phyloP scores from a whole-genome alignment of 2,888 invertebrate species.

The Anticlea derivata region DNA sequence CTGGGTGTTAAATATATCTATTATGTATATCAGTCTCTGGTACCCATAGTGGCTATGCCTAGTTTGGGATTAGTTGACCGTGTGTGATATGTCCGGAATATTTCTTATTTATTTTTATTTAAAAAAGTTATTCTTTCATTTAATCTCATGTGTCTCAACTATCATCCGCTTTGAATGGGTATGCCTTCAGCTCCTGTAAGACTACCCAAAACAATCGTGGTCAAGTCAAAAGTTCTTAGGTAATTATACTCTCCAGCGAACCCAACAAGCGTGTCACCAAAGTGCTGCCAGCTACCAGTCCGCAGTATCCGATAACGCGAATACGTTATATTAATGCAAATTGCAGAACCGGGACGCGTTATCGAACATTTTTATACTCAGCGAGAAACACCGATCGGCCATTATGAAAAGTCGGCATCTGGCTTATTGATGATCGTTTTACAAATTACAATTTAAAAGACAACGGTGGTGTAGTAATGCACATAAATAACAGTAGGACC shows the following conservation, averaged over 20 bases:
- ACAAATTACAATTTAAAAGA: conserved; percentile 20
- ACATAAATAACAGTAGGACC: conserved; percentile 1
- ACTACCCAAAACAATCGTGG: no score
- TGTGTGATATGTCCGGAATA: no score
- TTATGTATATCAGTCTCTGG: no score
- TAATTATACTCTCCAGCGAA: not conserved
- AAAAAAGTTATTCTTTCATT: no score
- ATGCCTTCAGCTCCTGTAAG: no score
- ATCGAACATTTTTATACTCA: conserved; percentile 60
- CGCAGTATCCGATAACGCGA: conserved; percentile 46
- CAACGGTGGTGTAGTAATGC: conserved; percentile 14
- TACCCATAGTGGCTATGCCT: no score
- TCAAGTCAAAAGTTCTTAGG: no score
- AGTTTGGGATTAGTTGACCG: no score
- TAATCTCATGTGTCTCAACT: no score
- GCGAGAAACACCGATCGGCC: conserved; percentile 48
- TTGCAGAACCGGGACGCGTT: conserved; percentile 48
- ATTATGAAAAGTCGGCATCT: conserved; percentile 45
- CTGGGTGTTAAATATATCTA: no score
- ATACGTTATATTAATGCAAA: conserved; percentile 66
- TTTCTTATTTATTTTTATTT: no score
- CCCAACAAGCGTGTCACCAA: conserved; percentile 10
- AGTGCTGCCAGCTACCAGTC: conserved; percentile 25
- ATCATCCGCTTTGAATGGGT: no score
- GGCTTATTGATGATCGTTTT: conserved; percentile 28